Base-by-base conservation (phyloP, 2,113 vertebrate species). In the Syngnathus floridae region DNA sequence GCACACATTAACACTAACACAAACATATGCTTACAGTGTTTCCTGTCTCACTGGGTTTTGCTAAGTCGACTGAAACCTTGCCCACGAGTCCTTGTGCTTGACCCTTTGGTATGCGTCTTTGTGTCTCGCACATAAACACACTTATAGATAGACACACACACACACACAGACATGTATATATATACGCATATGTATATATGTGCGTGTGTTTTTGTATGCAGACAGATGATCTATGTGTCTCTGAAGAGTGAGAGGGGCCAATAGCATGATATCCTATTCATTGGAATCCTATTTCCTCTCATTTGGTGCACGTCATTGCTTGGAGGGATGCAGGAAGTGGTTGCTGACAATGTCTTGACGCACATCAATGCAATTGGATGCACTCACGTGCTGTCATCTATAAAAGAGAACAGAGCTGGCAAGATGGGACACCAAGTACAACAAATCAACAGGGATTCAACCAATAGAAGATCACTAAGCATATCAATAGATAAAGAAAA, bases 211-310 rank as follows among this genome's bases (percentile, higher is more conserved):
- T 56, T 14, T 14, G 5, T 35, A 57, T 41, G 40, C 16, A 26
- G 79, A 74, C 64, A 10, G 69, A 73, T 83, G 78, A 85, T 84
- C 77, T 85, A 83, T 77, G 77, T 66, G 43, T 60, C 38, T 68
- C 66, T 70, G 62, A 75, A 59, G 71, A 41, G 62, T 68, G 59
- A 17, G 73, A 56, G 8, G 74, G 79, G 75, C 83, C 83, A 89
- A 82, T 82, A 85, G 83, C 77, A 83, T 78, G 80, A 82, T 88
- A 87, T 84, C 85, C 80, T 75, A 54, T 73, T 77, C 82, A 87
- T 88, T 43, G 77, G 87, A 83, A 87, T 90, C 87, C 76, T 79
- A 79, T 88, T 87, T 89, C 86, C 82, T 72, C 68, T 81, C 75
- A 63, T 71, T 77, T 73, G 64, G 69, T 49, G 76, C 71, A 79